Percentiles rank a stretch among this genome's conserved stretches.
Evolutionary conservation across 1,140 invertebrate genomes (phyloP).

Genomic region (Megalopta genalis): DNA sequence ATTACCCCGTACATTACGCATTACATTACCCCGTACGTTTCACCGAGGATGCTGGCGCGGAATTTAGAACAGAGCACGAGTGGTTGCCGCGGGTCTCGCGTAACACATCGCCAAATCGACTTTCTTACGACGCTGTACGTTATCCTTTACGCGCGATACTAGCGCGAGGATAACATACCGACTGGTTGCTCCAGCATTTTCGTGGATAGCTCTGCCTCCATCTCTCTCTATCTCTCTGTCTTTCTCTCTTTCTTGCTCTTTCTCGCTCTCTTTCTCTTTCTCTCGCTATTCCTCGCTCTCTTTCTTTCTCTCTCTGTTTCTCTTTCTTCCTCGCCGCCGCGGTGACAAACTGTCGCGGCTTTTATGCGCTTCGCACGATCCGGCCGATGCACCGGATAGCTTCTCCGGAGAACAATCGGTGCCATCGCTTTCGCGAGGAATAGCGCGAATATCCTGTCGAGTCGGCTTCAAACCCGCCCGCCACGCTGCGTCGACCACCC

Average conservation of each 20-base stretch:
- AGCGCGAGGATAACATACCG: constrained; percentile 60
- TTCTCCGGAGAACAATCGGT: constrained; percentile 38
- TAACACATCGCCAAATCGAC: constrained; percentile 70
- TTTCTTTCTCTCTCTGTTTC: neutral
- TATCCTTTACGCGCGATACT: constrained; percentile 61
- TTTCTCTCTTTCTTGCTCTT: neutral
- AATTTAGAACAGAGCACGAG: constrained; percentile 46
- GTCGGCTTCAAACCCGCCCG: constrained; percentile 11
- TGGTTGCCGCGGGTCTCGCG: constrained; percentile 22
- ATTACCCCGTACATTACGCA: constrained; percentile 65
- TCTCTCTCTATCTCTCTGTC: neutral
- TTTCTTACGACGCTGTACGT: constrained; percentile 65
- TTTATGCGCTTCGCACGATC: constrained; percentile 54
- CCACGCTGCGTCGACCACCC: neutral
- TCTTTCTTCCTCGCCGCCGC: neutral
- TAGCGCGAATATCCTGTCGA: constrained; percentile 14
- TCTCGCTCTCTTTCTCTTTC: neutral
- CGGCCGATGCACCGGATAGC: constrained; percentile 45
- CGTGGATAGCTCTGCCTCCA: constrained; percentile 18
- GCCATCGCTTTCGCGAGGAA: constrained; percentile 29
- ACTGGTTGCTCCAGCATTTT: constrained; percentile 58
- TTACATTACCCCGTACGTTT: constrained; percentile 61
- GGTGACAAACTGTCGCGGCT: constrained; percentile 58
- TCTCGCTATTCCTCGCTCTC: neutral
- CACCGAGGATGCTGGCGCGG: constrained; percentile 42